These are phyloP conservation scores for Drosophila lacteicornis DNA, from an alignment of 1,140 invertebrate species.

Conservation along the genomic window DNA sequence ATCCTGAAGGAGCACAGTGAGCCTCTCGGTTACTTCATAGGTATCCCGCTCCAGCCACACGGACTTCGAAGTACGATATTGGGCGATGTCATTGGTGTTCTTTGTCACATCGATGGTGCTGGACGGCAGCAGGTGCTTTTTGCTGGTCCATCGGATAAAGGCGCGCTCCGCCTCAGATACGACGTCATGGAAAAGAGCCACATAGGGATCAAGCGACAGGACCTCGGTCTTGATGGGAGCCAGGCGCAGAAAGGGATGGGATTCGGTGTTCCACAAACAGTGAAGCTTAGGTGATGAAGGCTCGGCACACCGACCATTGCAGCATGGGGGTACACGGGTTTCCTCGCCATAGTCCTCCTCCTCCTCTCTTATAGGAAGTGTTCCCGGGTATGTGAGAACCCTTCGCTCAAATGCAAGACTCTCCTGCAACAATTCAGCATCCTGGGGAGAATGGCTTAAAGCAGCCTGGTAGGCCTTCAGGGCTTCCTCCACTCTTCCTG, in stretches of 20 bases:
- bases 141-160: neutral
- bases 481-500: neutral
- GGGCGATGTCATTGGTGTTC: accelerated
- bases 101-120: neutral
- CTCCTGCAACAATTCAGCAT: constrained; percentile 8
- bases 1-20: neutral
- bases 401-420: neutral
- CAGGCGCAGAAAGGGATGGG: constrained; percentile 19
- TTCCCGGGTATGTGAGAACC: neutral
- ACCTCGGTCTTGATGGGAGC: constrained; percentile 40
- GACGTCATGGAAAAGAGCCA: constrained; percentile 28
- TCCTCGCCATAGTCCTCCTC: neutral
- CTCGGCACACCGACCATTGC: constrained; percentile 10
- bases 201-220: constrained; percentile 24
- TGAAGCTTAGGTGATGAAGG: neutral
- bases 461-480: constrained; percentile 1
- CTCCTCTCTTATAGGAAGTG: neutral
- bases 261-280: constrained; percentile 25
- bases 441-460: neutral
- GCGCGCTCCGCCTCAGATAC: neutral
- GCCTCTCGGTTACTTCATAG: neutral
- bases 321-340: neutral
- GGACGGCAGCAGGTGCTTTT: neutral
- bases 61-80: constrained; percentile 21
- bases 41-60: neutral